Conservation (phyloP, 2,888 invertebrate species). For the Dasysyrphus albostriatus region DNA sequence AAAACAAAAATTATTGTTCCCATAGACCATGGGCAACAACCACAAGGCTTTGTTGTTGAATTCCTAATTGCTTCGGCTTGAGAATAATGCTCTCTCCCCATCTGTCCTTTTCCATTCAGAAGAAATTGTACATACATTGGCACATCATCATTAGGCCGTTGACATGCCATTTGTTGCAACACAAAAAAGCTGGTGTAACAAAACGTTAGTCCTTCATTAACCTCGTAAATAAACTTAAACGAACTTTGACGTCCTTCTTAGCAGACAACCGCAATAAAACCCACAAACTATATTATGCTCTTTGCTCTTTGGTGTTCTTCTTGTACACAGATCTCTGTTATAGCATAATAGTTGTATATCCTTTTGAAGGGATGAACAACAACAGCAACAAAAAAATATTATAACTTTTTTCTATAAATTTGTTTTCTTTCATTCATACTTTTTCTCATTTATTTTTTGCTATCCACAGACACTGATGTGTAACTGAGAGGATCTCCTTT, state of each 20-base stretch:
- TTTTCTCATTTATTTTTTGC: neutral
- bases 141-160: conserved; percentile 25
- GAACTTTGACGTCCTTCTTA: conserved; percentile 28
- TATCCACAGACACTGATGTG: conserved; percentile 1
- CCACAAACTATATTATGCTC: neutral
- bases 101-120: neutral
- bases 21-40: neutral
- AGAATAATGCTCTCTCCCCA: conserved; percentile 13
- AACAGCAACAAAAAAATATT: neutral
- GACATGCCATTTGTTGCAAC: conserved; percentile 26
- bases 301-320: neutral
- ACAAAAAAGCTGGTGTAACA: conserved; percentile 6
- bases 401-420: neutral
- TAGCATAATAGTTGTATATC: neutral
- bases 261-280: conserved; percentile 22
- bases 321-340: neutral
- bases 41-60: neutral
- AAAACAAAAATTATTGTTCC: neutral
- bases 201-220: conserved; percentile 35
- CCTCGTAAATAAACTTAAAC: conserved; percentile 25
- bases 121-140: conserved; percentile 7
- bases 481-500: conserved; percentile 5
- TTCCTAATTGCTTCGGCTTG: neutral
- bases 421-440: neutral
- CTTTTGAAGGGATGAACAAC: neutral